Percentiles rank a stretch among this genome's conserved stretches.
These are phyloP conservation scores for Chiroxiphia lanceolata DNA, from an alignment of 2,797 vertebrate species.

Conservation along the genomic window DNA sequence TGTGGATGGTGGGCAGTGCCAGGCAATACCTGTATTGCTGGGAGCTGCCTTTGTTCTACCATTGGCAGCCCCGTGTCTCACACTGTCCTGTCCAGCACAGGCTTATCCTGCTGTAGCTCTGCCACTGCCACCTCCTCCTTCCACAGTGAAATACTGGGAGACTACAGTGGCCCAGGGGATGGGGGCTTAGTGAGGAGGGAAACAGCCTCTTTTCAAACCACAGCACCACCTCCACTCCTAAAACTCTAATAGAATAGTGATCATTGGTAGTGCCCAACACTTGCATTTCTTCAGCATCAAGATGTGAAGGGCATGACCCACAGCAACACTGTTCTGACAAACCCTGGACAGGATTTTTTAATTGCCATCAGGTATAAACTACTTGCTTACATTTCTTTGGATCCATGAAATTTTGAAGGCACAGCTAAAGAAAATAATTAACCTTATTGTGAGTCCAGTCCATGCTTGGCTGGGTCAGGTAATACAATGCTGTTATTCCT, in stretches of 20 bases:
- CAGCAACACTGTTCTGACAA: background rate
- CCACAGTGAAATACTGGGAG: background rate
- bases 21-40: background rate
- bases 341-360: background rate
- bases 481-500: background rate
- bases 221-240: background rate
- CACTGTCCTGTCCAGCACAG: accelerated
- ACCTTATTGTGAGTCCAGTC: background rate
- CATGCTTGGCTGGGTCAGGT: background rate
- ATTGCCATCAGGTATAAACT: background rate
- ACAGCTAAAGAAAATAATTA: background rate
- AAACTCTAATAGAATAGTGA: background rate
- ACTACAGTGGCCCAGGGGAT: background rate
- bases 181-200: background rate
- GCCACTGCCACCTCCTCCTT: background rate
- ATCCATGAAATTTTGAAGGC: background rate
- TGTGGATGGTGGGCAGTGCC: background rate
- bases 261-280: accelerated
- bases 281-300: background rate
- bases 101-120: background rate
- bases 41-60: background rate
- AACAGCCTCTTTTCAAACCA: background rate
- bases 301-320: accelerated
- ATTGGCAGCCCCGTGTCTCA: background rate
- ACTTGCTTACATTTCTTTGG: background rate